These are phyloP conservation scores for Ochropacha duplaris DNA, from an alignment of 2,888 invertebrate species.

Conservation along the genomic window DNA sequence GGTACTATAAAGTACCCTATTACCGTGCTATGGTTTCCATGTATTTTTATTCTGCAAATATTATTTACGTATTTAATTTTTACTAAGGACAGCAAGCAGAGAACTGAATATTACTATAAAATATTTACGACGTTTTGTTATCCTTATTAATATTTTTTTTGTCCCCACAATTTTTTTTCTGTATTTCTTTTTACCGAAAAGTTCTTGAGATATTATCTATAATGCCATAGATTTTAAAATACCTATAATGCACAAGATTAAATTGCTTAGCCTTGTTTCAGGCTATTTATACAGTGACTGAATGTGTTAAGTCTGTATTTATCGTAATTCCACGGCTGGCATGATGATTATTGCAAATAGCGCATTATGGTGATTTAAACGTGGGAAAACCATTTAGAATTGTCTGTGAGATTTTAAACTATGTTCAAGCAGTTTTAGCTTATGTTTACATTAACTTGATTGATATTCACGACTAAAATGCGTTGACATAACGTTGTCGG, in stretches of 20 bases:
- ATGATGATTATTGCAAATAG: background rate
- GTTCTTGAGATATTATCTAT: background rate
- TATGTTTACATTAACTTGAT: background rate
- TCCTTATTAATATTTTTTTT: too few relatives aligned
- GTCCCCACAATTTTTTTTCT: background rate
- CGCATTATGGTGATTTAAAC: background rate
- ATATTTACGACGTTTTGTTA: too few relatives aligned
- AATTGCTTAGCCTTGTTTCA: background rate
- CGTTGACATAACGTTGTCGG: background rate
- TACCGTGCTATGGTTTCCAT: too few relatives aligned
- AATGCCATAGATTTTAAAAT: background rate
- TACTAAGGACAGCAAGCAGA: too few relatives aligned
- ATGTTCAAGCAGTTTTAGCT: background rate
- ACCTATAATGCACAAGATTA: background rate
- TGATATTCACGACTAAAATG: conserved; percentile 1
- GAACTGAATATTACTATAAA: too few relatives aligned
- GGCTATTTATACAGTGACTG: background rate
- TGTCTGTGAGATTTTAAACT: background rate
- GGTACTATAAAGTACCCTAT: too few relatives aligned
- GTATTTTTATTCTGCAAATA: too few relatives aligned
- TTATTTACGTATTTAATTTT: too few relatives aligned
- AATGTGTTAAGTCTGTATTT: background rate
- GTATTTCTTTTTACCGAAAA: background rate
- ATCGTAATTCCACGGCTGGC: background rate
- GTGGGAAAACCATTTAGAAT: background rate